phyloP scores from a whole-genome alignment of 2,888 invertebrate species.

The Chironomus tentans region DNA sequence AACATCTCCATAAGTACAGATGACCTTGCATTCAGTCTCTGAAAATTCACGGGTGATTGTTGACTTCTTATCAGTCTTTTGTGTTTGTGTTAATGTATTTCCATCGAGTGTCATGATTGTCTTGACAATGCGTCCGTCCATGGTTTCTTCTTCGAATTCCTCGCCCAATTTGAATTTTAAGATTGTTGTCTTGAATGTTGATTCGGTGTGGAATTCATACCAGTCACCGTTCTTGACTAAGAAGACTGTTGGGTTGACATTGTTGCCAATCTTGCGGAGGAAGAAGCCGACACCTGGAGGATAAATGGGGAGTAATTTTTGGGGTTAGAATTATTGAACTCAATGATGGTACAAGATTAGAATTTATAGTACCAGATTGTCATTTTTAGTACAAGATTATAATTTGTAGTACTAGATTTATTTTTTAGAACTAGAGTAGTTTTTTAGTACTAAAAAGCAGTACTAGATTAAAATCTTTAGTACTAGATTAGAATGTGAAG shows the following conservation, averaged over 20 bases:
- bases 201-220: constrained; percentile 69
- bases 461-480: no score
- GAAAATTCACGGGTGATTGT: constrained; percentile 65
- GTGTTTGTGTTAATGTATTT: constrained; percentile 69
- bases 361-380: no score
- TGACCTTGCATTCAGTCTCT: constrained; percentile 61
- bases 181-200: constrained; percentile 80
- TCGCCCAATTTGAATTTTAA: constrained; percentile 76
- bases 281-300: constrained; percentile 69
- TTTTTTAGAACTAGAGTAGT: no score
- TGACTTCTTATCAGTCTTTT: constrained; percentile 62
- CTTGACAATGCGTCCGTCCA: constrained; percentile 77
- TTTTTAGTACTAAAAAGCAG: no score
- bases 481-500: no score
- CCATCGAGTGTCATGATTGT: constrained; percentile 58
- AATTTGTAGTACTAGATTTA: no score
- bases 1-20: background rate
- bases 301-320: no score
- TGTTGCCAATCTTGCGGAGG: constrained; percentile 77
- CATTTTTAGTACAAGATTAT: no score
- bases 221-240: constrained; percentile 65
- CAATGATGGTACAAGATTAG: no score
- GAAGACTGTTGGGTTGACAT: constrained; percentile 76
- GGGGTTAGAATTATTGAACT: no score
- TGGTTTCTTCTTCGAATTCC: constrained; percentile 84